Evolutionary conservation across 2,888 invertebrate genomes (phyloP), one percentile per base, ranked within the genome.

Genomic region (Temnothorax rugatulus): DNA sequence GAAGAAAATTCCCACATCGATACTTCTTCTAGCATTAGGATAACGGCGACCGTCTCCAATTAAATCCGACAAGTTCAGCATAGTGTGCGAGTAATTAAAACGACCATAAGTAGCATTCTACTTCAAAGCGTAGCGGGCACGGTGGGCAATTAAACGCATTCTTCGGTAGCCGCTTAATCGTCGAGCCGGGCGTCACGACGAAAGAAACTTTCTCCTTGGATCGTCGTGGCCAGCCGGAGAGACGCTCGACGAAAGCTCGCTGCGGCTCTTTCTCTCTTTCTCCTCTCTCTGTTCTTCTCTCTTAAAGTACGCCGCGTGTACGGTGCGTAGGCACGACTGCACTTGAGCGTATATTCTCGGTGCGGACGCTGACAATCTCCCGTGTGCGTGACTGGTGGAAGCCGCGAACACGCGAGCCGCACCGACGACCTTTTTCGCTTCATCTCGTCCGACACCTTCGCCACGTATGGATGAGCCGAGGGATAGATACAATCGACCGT

Each of bases 141-240:
- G 41, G 59, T 29, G 29, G 50, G n/a, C 44, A 11, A 77, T 77
- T 77, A 77, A 68, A n/a, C 41, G n/a, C 77, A 77, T 77, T 68
- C 77, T 38, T 54, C 68, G 15, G 29, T 68, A 52, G 68, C 66
- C 25, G 29, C 41, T 77, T 77, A 68, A 77, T 68, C 54, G 68
- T 63, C 41, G 15, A 54, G 77, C 25, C 29, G 44, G 44, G 34
- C 41, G 41, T 68, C 77, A 68, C 68, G 77, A 54, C 54, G 41
- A 77, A 54, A 68, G 77, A 77, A 77, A 77, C 77, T 77, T 77
- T 77, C 77, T 77, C 68, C 54, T 68, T 54, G 41, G 68, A 54
- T 77, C 66, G 77, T 77, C 77, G 77, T 77, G 77, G 15, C 54
- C 77, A 29, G 41, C 66, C 34, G 29, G 54, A 54, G 41, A 68